These are phyloP conservation scores for Aleiodes sp. DNA, from an alignment of 1,140 invertebrate species.

Conservation along the genomic window DNA sequence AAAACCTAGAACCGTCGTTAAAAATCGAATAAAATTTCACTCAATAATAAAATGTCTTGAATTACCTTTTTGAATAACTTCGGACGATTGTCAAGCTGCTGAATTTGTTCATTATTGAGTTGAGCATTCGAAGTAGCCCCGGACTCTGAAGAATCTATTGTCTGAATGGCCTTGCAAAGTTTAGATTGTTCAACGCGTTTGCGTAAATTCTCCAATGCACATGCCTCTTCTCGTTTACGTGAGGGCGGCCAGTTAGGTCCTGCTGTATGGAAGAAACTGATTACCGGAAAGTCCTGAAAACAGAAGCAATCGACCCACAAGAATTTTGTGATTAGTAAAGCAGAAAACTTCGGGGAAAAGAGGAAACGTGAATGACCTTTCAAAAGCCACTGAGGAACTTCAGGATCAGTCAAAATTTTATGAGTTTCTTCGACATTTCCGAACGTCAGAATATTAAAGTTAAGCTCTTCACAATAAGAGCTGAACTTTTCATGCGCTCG, in stretches of 20 bases:
- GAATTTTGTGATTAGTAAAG: not conserved
- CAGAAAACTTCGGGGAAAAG: too few species aligned
- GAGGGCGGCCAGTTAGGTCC: slow-evolving; percentile 63
- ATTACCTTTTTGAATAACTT: slow-evolving; percentile 62
- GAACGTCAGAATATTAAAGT: too few species aligned
- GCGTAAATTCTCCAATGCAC: slow-evolving; percentile 61
- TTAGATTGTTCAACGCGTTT: slow-evolving; percentile 61
- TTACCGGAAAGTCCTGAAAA: slow-evolving; percentile 53
- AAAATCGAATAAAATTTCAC: too few species aligned
- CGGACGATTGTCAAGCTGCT: slow-evolving; percentile 61
- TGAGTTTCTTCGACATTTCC: too few species aligned
- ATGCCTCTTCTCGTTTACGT: slow-evolving; percentile 63
- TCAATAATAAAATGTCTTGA: too few species aligned
- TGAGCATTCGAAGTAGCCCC: slow-evolving; percentile 40
- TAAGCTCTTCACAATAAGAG: too few species aligned
- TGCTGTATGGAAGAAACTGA: slow-evolving; percentile 58
- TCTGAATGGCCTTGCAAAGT: slow-evolving; percentile 50
- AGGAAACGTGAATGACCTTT: too few species aligned
- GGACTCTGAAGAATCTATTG: slow-evolving; percentile 40
- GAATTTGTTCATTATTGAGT: slow-evolving; percentile 40
- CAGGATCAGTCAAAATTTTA: too few species aligned
- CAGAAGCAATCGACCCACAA: not conserved
- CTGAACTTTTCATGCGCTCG: too few species aligned
- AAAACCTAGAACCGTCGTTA: too few species aligned
- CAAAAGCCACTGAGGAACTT: too few species aligned